Percentiles rank a stretch among this genome's conserved stretches.
These are phyloP conservation scores for Meteorus cinctellus DNA, from an alignment of 2,888 invertebrate genomes.

Conservation along the genomic window DNA sequence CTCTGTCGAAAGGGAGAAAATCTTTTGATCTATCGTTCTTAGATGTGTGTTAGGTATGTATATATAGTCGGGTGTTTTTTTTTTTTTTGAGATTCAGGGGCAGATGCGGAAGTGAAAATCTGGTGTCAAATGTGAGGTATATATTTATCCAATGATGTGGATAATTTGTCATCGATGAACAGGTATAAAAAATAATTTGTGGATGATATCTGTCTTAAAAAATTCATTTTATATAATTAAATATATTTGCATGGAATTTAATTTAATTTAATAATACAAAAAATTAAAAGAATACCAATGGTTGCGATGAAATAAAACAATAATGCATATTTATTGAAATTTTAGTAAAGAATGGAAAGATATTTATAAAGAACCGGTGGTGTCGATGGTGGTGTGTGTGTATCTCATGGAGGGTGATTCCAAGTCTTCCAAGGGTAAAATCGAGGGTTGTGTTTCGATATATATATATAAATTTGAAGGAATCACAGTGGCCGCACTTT, in stretches of 20 bases:
- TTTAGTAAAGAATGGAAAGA: neutral
- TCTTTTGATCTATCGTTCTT: slow-evolving; percentile 4
- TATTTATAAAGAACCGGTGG: slow-evolving; percentile 3
- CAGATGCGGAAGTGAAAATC: slow-evolving; percentile 1
- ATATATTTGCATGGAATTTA: no score
- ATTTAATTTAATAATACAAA: no score
- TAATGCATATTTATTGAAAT: no score
- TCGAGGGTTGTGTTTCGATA: neutral
- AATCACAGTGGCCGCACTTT: neutral
- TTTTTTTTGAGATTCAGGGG: neutral
- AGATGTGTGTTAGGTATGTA: neutral
- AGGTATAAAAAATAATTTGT: neutral
- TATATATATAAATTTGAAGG: neutral
- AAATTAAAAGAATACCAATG: no score
- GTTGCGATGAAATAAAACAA: no score
- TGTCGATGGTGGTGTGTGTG: neutral
- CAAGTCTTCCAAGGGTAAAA: slow-evolving; percentile 10
- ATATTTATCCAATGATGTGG: slow-evolving; percentile 10
- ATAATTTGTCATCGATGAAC: neutral
- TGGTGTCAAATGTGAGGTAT: neutral
- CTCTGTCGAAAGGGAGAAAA: neutral
- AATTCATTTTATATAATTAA: no score
- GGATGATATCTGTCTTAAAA: no score
- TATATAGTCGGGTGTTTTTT: neutral
- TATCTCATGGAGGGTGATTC: slow-evolving; percentile 6